Conservation (phyloP, 2,888 invertebrate species). For the Leptothorax acervorum region DNA sequence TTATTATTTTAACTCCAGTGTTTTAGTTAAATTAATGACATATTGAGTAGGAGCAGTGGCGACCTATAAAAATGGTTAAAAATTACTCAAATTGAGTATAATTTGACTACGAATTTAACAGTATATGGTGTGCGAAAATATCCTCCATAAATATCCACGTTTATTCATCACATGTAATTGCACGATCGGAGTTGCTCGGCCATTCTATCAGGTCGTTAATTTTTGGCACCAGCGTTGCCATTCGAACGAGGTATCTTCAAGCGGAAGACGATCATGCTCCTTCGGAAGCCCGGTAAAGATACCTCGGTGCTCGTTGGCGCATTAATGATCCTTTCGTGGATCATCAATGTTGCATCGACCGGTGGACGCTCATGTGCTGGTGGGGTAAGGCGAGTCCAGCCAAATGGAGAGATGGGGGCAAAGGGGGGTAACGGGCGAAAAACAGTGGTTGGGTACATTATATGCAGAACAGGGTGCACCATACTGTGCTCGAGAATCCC, state of each 20-base stretch:
- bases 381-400: slow-evolving; percentile 50
- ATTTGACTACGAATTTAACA: too few species aligned
- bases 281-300: slow-evolving; percentile 30
- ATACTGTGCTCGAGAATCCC: slow-evolving; percentile 76
- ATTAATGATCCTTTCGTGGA: slow-evolving; percentile 82
- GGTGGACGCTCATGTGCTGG: slow-evolving; percentile 74
- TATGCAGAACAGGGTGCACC: slow-evolving; percentile 84
- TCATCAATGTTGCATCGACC: slow-evolving; percentile 78
- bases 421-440: slow-evolving; percentile 56
- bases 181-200: not conserved
- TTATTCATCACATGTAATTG: slow-evolving; percentile 8
- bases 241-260: slow-evolving; percentile 59
- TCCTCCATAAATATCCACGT: not conserved
- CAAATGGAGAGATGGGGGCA: slow-evolving; percentile 34
- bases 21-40: too few species aligned
- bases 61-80: too few species aligned
- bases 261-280: slow-evolving; percentile 5
- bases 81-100: too few species aligned
- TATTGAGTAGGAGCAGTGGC: too few species aligned
- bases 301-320: slow-evolving; percentile 62
- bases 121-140: slow-evolving; percentile 5
- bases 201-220: slow-evolving; percentile 65
- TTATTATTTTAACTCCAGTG: too few species aligned
- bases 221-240: slow-evolving; percentile 60
- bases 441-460: slow-evolving; percentile 79